Evolutionary conservation across 2,888 invertebrate genomes (phyloP).

Genomic region (Euzophera pinguis): DNA sequence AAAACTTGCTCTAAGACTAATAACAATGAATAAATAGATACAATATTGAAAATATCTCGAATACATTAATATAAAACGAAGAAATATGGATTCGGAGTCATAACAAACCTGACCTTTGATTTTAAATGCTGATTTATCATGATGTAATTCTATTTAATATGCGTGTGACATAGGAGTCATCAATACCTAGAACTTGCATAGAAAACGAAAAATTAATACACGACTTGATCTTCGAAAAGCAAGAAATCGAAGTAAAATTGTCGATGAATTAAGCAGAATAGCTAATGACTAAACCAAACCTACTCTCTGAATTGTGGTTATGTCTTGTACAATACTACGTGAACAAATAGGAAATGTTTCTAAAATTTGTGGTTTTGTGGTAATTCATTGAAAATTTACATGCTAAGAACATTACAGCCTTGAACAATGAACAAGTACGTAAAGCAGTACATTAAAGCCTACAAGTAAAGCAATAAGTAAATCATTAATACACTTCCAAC

Average conservation of each 20-base stretch:
- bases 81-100: not conserved
- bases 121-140: constrained; percentile 8
- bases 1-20: not conserved
- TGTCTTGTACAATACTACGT: not conserved
- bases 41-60: not conserved
- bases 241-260: too few relatives aligned
- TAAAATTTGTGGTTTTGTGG: not conserved
- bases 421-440: too few relatives aligned
- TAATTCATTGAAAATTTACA: not conserved
- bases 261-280: too few relatives aligned
- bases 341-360: not conserved
- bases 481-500: not conserved
- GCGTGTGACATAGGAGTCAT: not conserved
- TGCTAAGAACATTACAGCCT: not conserved
- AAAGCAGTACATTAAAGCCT: not conserved
- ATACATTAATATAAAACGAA: not conserved
- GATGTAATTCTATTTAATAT: constrained; percentile 2
- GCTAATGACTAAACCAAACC: too few relatives aligned
- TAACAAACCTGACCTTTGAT: constrained; percentile 10
- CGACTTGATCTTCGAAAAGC: too few relatives aligned
- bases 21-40: not conserved
- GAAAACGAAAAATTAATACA: too few relatives aligned
- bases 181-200: not conserved
- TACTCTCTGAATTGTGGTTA: not conserved
- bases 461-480: not conserved